Evolutionary conservation across 2,888 invertebrate genomes (phyloP).

Genomic region (Margaritifera margaritifera): DNA sequence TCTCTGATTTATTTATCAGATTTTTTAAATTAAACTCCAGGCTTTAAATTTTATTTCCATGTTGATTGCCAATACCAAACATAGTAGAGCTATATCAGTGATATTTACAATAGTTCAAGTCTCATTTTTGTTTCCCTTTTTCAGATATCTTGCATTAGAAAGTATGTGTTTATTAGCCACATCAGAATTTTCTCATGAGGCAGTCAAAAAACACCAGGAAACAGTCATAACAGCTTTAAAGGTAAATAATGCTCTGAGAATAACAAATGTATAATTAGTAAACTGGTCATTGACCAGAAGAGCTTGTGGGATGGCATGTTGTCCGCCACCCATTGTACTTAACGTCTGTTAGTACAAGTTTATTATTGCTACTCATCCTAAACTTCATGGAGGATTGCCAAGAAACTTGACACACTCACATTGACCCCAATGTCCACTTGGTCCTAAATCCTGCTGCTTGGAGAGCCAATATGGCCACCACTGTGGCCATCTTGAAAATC

Average conservation of each 20-base stretch:
- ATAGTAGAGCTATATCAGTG: background rate
- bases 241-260: slow-evolving; percentile 68
- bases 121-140: slow-evolving; percentile 13
- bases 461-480: too few relatives aligned
- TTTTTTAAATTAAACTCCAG: background rate
- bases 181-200: slow-evolving; percentile 99
- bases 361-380: too few relatives aligned
- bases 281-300: too few relatives aligned
- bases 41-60: background rate
- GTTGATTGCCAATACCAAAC: background rate
- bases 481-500: too few relatives aligned
- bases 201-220: slow-evolving; percentile 99
- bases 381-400: too few relatives aligned
- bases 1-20: background rate
- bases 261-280: background rate
- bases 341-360: too few relatives aligned
- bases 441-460: too few relatives aligned
- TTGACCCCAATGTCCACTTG: too few relatives aligned
- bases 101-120: background rate
- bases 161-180: slow-evolving; percentile 99
- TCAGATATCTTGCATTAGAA: slow-evolving; percentile 92
- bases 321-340: too few relatives aligned
- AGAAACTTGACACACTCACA: too few relatives aligned
- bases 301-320: too few relatives aligned
- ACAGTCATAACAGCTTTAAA: slow-evolving; percentile 99